Base-by-base conservation (phyloP, 2,888 invertebrate species). In the Lissonota sp. region DNA sequence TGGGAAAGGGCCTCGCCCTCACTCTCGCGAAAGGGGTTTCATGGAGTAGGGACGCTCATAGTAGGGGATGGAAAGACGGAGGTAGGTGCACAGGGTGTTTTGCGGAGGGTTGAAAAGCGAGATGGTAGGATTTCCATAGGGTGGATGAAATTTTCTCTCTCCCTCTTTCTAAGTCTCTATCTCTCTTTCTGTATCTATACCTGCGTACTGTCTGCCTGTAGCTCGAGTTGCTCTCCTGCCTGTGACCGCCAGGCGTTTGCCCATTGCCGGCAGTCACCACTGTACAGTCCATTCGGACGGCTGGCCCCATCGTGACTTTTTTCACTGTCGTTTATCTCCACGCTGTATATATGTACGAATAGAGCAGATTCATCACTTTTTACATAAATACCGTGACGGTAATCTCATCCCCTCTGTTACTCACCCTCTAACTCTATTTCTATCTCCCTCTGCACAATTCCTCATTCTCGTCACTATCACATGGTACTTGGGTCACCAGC, bases 1-100 rank as follows among this genome's bases (percentile, higher is more conserved):
- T 77, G 74, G 74, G 77, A 77, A n/a, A 83, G 69, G 79, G 83
- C 84, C 82, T 86, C 76, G 79, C 51, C 49, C 66, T 74, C 51
- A 37, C 66, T 44, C 8, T 16, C 6, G 1, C 6, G 53, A 14
- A 12, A 12, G 12, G 14, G 53, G 12, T 53, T 53, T 1, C 53
- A 53, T 12, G 53, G 53, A 14, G 53, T 12, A 53, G 53, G 7
- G 26, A 3, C 26, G n/a, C 0, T 49, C 6, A 14, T 14, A 53
- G 16, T 53, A 53, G 53, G 49, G 49, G 14, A 14, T 7, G 53
- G 51, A 14, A 53, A 12, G 14, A 12, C 3, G 26, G 26, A 53
- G 14, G 14, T 4, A 12, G 12, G 7, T 12, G 53, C 53, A 26
- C 26, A 26, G 26, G 26, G 12, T 14, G 53, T 53, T 53, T 26